Evolutionary conservation across 2,113 vertebrate species (phyloP), one percentile per base, ranked within the genome.

Genomic region (Nematolebias whitei): DNA sequence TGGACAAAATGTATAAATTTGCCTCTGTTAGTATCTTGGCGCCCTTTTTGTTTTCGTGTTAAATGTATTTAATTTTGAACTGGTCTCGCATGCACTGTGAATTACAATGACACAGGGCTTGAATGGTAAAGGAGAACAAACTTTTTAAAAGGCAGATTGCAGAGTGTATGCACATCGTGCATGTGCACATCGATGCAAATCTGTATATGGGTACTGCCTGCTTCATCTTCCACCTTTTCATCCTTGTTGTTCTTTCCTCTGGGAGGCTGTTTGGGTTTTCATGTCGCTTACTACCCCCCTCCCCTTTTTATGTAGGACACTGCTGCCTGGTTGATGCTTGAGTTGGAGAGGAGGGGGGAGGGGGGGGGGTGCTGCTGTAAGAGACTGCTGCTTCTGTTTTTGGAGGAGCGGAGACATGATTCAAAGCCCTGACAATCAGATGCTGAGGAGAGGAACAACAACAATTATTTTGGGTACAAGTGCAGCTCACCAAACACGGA

Each of bases 391-490:
- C 77, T 77, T 81, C 65, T 82, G 71, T 80, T 81, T 84, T 77
- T 53, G 63, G 70, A 76, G 58, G 53, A 77, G 48, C 67, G 10
- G 63, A 72, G 78, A 79, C 76, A 80, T 61, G 83, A 86, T 89
- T 89, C 80, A 84, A 85, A 84, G 75, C 53, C 64, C 51, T 74
- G 80, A 87, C 83, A 83, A 75, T 80, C 58, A 45, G 63, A 71
- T 74, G 74, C 80, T 8, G 69, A 71, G 81, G 57, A 78, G 71
- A 74, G 75, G 62, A 85, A 88, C 76, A 84, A 77, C 76, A 82
- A 79, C 76, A 83, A 79, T 79, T 85, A 87, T 87, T 88, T 83
- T 54, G 74, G 78, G 84, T 79, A 75, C 62, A 65, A 75, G 66
- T 20, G 69, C 51, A 12, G 68, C 68, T 74, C 73, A 82, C 38